Percentiles rank a stretch among this genome's conserved stretches.
phyloP scores from a whole-genome alignment of 2,113 vertebrate genomes.

The Oreochromis tanganicae region DNA sequence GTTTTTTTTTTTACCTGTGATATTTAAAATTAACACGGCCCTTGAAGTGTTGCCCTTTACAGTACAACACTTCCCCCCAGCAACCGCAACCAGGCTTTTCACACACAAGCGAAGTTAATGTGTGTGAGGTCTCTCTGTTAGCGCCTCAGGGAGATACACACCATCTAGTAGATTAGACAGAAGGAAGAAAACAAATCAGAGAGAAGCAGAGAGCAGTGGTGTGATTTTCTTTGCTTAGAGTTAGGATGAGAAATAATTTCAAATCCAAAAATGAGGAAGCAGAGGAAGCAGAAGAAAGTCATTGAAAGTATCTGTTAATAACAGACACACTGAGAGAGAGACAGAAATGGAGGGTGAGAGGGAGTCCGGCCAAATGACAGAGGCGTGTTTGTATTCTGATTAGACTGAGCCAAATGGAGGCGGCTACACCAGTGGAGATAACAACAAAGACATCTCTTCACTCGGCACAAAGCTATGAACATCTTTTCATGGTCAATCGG shows the following conservation, averaged over 20 bases:
- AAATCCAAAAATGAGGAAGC: not conserved
- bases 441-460: constrained; percentile 69
- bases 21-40: not conserved
- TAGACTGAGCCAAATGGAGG: constrained; percentile 66
- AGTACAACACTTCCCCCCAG: not conserved
- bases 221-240: not conserved
- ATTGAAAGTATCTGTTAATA: constrained; percentile 35
- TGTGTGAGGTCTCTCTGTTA: constrained; percentile 18
- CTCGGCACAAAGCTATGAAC: constrained; percentile 56
- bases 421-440: constrained; percentile 65
- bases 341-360: constrained; percentile 5
- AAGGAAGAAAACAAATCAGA: constrained; percentile 8
- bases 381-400: constrained; percentile 77
- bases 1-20: not conserved
- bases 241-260: not conserved
- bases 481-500: constrained; percentile 65
- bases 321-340: constrained; percentile 7
- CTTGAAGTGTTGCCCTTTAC: not conserved
- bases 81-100: constrained; percentile 39
- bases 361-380: constrained; percentile 68
- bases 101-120: constrained; percentile 38
- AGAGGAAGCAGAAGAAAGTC: not conserved
- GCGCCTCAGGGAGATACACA: constrained; percentile 16
- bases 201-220: not conserved
- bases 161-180: constrained; percentile 31